Conservation (phyloP, 2,888 invertebrate species). For the Parochlus steinenii region DNA sequence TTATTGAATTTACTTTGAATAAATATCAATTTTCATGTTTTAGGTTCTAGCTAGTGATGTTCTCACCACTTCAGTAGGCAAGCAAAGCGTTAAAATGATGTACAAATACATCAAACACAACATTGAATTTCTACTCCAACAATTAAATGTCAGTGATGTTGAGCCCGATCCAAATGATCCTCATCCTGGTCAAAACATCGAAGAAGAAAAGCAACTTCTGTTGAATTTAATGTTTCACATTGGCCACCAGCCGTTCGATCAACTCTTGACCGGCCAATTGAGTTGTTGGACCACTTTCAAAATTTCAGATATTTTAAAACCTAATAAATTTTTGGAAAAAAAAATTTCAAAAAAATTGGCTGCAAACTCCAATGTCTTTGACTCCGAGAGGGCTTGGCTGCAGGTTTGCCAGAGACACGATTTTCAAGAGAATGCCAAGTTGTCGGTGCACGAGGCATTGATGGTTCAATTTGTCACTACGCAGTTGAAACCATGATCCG, state of each 20-base stretch:
- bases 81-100: slow-evolving; percentile 41
- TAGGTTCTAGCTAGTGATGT: slow-evolving; percentile 46
- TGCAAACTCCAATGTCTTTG: slow-evolving; percentile 31
- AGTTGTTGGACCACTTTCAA: no score
- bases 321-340: no score
- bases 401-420: slow-evolving; percentile 31
- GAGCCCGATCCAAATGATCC: slow-evolving; percentile 22
- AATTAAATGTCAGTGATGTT: slow-evolving; percentile 33
- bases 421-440: slow-evolving; percentile 28
- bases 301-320: no score
- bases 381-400: slow-evolving; percentile 29
- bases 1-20: no score
- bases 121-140: slow-evolving; percentile 47
- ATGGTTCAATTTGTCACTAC: slow-evolving; percentile 31
- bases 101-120: slow-evolving; percentile 54
- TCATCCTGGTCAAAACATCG: slow-evolving; percentile 26
- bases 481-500: no score
- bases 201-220: slow-evolving; percentile 33
- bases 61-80: slow-evolving; percentile 41
- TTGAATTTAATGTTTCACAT: slow-evolving; percentile 68
- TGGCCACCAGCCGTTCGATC: slow-evolving; percentile 56
- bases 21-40: no score
- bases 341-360: slow-evolving; percentile 30
- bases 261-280: slow-evolving; percentile 34
- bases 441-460: slow-evolving; percentile 29